Conservation (phyloP, 2,113 vertebrate species). For the Conger conger region DNA sequence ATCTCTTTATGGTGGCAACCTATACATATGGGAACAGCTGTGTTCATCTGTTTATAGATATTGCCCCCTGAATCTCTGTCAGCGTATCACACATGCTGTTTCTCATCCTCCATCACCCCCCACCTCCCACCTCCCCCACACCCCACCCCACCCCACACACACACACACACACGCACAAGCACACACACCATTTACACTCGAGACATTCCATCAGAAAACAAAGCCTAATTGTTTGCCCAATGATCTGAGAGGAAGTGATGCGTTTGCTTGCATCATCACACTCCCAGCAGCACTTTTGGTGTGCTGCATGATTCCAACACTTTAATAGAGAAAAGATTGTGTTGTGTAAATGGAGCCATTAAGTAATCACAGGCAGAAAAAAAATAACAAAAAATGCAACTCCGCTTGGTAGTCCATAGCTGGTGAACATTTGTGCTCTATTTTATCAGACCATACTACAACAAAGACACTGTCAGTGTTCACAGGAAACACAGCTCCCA, state of each 20-base stretch:
- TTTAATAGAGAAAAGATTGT: constrained; percentile 18
- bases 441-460: neutral
- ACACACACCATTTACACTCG: neutral
- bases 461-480: constrained; percentile 16
- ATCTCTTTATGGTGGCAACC: constrained; percentile 9
- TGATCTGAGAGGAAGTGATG: constrained; percentile 1
- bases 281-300: constrained; percentile 1
- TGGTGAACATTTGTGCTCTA: neutral
- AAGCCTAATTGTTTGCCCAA: neutral
- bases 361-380: neutral
- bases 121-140: neutral
- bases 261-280: neutral
- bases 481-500: neutral
- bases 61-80: constrained; percentile 25
- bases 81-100: constrained; percentile 18
- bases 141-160: neutral
- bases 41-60: constrained; percentile 21
- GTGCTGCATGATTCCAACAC: constrained; percentile 1
- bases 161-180: neutral
- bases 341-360: constrained; percentile 16
- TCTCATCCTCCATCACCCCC: constrained; percentile 23
- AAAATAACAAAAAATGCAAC: neutral
- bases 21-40: constrained; percentile 12
- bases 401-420: neutral
- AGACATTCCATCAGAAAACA: constrained; percentile 26